phyloP scores from a whole-genome alignment of 2,797 vertebrate genomes.

The Potorous gilbertii region DNA sequence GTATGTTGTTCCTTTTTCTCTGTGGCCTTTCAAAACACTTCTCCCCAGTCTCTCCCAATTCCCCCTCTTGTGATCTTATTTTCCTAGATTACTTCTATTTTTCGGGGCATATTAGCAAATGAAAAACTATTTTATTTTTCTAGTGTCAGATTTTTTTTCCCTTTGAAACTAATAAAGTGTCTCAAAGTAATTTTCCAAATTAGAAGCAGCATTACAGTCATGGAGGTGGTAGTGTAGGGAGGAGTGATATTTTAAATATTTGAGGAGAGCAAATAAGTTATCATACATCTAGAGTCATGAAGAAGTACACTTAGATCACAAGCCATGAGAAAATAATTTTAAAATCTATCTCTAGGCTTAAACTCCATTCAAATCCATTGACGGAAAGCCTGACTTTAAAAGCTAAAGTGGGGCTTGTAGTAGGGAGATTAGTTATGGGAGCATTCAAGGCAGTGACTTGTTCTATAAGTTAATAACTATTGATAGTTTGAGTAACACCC shows the following conservation, averaged over 20 bases:
- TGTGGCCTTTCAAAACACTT: conserved; percentile 57
- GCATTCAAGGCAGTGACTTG: conserved; percentile 37
- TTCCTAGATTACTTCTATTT: not conserved
- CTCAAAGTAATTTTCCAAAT: conserved; percentile 63
- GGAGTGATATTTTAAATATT: not conserved
- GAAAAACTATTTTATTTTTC: not conserved
- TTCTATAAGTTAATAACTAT: conserved; percentile 69
- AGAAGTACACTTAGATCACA: not conserved
- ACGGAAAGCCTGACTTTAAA: not conserved
- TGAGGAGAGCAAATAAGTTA: not conserved
- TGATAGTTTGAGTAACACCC: conserved; percentile 60
- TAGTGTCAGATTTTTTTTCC: conserved; percentile 39
- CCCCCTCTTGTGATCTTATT: not conserved
- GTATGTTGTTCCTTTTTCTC: conserved; percentile 46
- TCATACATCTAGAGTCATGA: not conserved
- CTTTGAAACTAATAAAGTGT: conserved; percentile 56
- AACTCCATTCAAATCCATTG: not conserved
- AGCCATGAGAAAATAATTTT: conserved; percentile 20
- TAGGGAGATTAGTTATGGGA: not conserved
- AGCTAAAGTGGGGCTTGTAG: not conserved
- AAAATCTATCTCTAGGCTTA: not conserved
- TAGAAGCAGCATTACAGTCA: conserved; percentile 42
- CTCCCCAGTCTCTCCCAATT: conserved; percentile 2
- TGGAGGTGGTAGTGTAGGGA: conserved; percentile 30
- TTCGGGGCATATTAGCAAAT: conserved; percentile 10